Evolutionary conservation across 53 echinoderm and acorn worm species (phyloP).

Genomic region (Temnopleurus reevesii): DNA sequence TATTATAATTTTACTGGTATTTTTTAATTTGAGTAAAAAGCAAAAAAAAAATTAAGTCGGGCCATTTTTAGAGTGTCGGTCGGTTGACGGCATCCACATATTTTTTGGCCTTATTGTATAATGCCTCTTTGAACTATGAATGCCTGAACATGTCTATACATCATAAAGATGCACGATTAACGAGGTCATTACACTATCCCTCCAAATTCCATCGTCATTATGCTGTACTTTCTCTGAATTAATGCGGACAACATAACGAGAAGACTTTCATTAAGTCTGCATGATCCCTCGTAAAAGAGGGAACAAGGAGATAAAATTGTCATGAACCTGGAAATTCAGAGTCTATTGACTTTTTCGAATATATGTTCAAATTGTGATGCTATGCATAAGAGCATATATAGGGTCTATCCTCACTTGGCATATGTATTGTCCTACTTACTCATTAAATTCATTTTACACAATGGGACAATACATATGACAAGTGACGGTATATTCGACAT

Average conservation of each 20-base stretch:
- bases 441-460: too few species aligned
- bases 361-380: neutral
- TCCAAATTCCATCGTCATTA: neutral
- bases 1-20: too few species aligned
- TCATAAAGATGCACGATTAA: neutral
- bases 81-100: too few species aligned
- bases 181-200: constrained; percentile 18
- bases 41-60: too few species aligned
- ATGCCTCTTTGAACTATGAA: neutral
- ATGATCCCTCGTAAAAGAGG: neutral
- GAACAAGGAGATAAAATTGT: neutral
- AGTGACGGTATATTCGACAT: neutral
- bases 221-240: neutral
- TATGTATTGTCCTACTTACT: too few species aligned
- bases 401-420: too few species aligned
- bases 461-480: too few species aligned
- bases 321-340: neutral
- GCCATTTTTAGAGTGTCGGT: too few species aligned
- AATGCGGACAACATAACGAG: neutral
- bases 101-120: neutral
- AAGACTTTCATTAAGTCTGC: neutral
- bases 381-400: too few species aligned
- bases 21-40: too few species aligned
- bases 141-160: neutral
- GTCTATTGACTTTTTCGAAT: neutral